Conservation (phyloP, 53 echinoderm and acorn worm species). For the Apostichopus leukothele region DNA sequence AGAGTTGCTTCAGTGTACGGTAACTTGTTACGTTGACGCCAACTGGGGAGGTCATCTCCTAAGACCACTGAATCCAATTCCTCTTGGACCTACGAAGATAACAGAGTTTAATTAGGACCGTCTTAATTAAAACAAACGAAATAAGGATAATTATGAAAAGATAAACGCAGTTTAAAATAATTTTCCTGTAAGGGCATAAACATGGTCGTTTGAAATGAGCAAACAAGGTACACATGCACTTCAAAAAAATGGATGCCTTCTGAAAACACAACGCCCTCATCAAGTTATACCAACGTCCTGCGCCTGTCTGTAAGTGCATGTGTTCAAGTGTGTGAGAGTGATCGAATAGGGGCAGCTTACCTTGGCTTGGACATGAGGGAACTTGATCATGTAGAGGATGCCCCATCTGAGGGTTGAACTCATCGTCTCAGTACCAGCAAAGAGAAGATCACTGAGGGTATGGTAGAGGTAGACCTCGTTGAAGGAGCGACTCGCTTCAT, state of each 20-base stretch:
- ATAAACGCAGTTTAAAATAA: no score
- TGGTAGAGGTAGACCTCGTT: slow-evolving; percentile 94
- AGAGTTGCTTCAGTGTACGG: slow-evolving; percentile 97
- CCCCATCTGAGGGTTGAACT: slow-evolving; percentile 96
- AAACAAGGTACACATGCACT: no score
- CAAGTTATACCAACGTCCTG: no score
- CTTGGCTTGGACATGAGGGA: slow-evolving; percentile 42
- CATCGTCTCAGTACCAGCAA: slow-evolving; percentile 99
- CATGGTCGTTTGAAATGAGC: no score
- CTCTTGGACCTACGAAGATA: slow-evolving; percentile 63
- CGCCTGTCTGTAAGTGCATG: no score
- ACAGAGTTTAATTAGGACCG: neutral
- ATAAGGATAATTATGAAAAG: no score
- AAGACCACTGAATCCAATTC: slow-evolving; percentile 80
- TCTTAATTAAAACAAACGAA: no score
- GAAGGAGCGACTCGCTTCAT: slow-evolving; percentile 67
- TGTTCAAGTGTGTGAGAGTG: no score
- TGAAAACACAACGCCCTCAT: no score
- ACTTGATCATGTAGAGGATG: slow-evolving; percentile 91
- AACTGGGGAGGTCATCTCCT: slow-evolving; percentile 71
- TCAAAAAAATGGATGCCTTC: no score
- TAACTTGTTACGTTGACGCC: slow-evolving; percentile 62
- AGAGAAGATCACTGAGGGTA: slow-evolving; percentile 92
- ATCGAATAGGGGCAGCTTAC: neutral
- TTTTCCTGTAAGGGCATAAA: no score